phyloP scores from a whole-genome alignment of 2,113 vertebrate species.

The Pangasianodon gigas region DNA sequence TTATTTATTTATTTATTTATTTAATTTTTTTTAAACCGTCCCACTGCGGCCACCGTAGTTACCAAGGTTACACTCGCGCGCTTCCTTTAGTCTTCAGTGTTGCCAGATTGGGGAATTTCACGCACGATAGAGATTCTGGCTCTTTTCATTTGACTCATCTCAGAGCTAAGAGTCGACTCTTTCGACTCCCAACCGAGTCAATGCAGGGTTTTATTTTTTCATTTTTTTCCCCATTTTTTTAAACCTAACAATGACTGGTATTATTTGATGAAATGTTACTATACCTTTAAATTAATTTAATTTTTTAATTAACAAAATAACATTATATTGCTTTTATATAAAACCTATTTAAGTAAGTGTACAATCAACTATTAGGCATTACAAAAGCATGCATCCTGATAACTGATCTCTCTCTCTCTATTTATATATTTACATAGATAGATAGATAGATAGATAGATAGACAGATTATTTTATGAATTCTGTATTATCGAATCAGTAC shows the following conservation, averaged over 20 bases:
- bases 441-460: too few species aligned
- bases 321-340: too few species aligned
- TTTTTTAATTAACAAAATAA: background rate
- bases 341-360: too few species aligned
- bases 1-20: too few species aligned
- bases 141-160: background rate
- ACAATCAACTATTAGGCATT: too few species aligned
- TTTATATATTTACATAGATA: too few species aligned
- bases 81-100: background rate
- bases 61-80: slow-evolving; percentile 5
- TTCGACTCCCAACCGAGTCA: background rate
- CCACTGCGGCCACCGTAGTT: slow-evolving; percentile 43
- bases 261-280: background rate
- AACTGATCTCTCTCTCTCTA: too few species aligned
- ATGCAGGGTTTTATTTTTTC: background rate
- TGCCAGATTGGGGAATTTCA: background rate
- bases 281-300: background rate
- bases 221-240: background rate
- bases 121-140: background rate
- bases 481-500: too few species aligned
- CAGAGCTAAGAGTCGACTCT: background rate
- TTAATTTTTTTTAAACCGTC: background rate
- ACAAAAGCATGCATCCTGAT: too few species aligned
- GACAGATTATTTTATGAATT: too few species aligned
- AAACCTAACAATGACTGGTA: background rate